Conservation (phyloP, 2,113 vertebrate genomes). For the Motacilla alba region DNA sequence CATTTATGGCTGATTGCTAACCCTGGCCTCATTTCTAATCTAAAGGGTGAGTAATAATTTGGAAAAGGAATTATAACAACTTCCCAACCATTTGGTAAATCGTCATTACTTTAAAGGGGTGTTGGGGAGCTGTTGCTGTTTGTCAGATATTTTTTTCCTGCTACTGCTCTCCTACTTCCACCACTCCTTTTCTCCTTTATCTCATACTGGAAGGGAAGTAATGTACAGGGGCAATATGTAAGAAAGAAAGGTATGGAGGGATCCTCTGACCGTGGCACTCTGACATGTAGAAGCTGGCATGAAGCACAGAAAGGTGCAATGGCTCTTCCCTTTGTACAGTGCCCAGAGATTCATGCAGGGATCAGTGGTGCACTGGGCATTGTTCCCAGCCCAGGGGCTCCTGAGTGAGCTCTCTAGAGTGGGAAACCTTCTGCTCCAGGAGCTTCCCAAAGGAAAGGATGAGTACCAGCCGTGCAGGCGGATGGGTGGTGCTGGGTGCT, state of each 20-base stretch:
- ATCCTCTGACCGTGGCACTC: neutral
- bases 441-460: neutral
- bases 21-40: constrained; percentile 87
- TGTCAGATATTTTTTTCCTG: constrained; percentile 41
- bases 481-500: neutral
- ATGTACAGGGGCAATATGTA: neutral
- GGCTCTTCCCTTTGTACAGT: neutral
- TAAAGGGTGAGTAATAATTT: constrained; percentile 88
- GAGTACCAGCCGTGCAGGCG: neutral
- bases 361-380: neutral
- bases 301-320: neutral
- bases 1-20: constrained; percentile 97
- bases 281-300: neutral
- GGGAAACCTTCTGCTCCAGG: neutral
- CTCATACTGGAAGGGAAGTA: neutral
- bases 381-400: neutral
- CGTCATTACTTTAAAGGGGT: constrained; percentile 87
- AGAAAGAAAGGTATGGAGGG: neutral
- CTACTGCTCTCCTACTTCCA: constrained; percentile 52
- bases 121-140: constrained; percentile 63
- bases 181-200: constrained; percentile 10
- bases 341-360: neutral
- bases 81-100: constrained; percentile 89
- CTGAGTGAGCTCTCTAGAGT: fast-evolving
- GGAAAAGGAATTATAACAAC: constrained; percentile 95